Evolutionary conservation across 1,140 invertebrate genomes (phyloP), one percentile per base, ranked within the genome.

Genomic region (Lysiphlebus fabarum): DNA sequence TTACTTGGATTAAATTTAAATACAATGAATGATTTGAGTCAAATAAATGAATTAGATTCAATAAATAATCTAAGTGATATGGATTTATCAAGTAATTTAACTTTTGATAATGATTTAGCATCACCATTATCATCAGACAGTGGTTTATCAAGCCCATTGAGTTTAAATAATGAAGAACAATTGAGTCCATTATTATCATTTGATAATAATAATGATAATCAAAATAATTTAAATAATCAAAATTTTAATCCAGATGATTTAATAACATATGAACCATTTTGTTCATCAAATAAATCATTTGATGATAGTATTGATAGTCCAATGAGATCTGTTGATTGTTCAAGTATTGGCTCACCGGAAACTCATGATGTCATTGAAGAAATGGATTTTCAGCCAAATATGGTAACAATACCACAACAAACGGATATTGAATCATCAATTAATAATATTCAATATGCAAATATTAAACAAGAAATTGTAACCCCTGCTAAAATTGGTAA

Each of bases 121-220:
- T 57, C 70, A 14, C 67, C 70, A 2, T 68, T 68, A 4, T 76
- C 75, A 1, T 77, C 74, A 14, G 76, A 78, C 53, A 73, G 67
- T 10, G 75, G 74, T 4, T 66, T 77, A 5, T 74, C 72, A 7
- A 78, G 76, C 8, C 66, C 67, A 1, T 44, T 72, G 12, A 76
- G 73, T 55, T 63, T 72, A 1, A 73, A 74, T 1, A 74, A 73
- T 38, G 76, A 78, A 26, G 74, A 78, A 11, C 76, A 76, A 38
- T 36, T 75, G 37, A 77, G 74, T 53, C 76, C 76, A 0, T 47
- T 74, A 0, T 40, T 77, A 3, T 65, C 68, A 0, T 68, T 70
- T 41, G 71, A 74, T 40, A 73, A 77, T 26, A 75, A 77, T 11
- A 70, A 71, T 11, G 53, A 68, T 6, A 73, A 76, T 38, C 55